Base-by-base conservation (phyloP, 2,113 vertebrate genomes). In the Tenebrosternarchus preto region DNA sequence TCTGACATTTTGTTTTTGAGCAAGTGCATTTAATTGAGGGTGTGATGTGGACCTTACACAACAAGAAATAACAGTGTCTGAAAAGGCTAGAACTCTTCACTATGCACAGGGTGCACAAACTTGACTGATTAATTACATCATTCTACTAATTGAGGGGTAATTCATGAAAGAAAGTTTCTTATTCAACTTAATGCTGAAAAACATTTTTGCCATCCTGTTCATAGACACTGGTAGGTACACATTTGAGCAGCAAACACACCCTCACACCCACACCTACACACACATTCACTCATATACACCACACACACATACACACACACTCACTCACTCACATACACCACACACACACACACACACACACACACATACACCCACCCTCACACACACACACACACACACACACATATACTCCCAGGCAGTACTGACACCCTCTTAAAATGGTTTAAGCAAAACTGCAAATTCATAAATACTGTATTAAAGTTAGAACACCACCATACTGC, bases 1-100 rank as follows among this genome's bases (percentile, higher is more conserved):
- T 91, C 82, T 90, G 91, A 93, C 91, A 88, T 91, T 91, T 92
- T 91, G 90, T 92, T 92, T 92, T 87, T 90, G 86, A 91, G 87
- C 89, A 87, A 92, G 89, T 90, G 89, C 83, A 89, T 92, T 89
- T 93, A 91, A 93, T 93, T 92, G 88, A 90, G 90, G 87, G 85
- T 88, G 86, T 83, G 84, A 89, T 85, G 87, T 59, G 87, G 82
- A 88, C 89, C 89, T 88, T 91, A 91, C 86, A 90, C 88, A 92
- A 92, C 88, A 76, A 86, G 83, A 86, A 85, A 87, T 89, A 67
- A 60, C 27, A 68, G 20, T 36, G 55, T 27, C 36, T 72, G 36
- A 31, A 29, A 46, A 55, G 36, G 29, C 55, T 43, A 60, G 12
- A 43, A 15, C 17, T 50, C 20, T 39, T n/a, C 17, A 39, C 6